Evolutionary conservation across 2,113 vertebrate genomes (phyloP).

Genomic region (Raja brachyura): DNA sequence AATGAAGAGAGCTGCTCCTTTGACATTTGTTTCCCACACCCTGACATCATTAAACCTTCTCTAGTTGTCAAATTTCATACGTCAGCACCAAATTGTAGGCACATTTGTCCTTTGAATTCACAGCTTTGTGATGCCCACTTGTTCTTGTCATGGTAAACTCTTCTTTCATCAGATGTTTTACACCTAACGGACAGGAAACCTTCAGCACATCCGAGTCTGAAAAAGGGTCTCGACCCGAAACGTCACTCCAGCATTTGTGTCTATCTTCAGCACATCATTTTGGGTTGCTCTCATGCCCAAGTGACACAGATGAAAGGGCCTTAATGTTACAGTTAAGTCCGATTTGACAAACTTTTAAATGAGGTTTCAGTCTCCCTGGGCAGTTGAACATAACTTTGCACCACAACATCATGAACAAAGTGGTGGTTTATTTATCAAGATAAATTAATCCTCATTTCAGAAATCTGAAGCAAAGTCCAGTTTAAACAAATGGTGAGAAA

Average conservation of each 20-base stretch:
- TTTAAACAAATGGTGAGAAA: not conserved
- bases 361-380: not conserved
- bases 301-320: not conserved
- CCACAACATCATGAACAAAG: not conserved
- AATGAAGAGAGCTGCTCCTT: not conserved
- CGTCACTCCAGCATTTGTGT: too few relatives aligned
- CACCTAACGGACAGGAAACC: not conserved
- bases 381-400: not conserved
- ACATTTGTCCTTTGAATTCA: not conserved
- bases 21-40: not conserved
- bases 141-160: too few relatives aligned
- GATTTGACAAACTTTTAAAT: not conserved
- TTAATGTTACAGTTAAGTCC: not conserved
- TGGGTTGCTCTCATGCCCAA: not conserved
- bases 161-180: not conserved
- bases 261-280: not conserved
- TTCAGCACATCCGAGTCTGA: not conserved
- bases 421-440: not conserved
- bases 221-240: too few relatives aligned
- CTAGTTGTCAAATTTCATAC: not conserved
- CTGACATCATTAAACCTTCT: not conserved
- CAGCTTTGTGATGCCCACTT: not conserved
- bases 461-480: not conserved
- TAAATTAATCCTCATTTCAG: not conserved
- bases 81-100: not conserved